These are phyloP conservation scores for Synergus japonicus DNA, from an alignment of 2,888 invertebrate genomes.

Conservation along the genomic window DNA sequence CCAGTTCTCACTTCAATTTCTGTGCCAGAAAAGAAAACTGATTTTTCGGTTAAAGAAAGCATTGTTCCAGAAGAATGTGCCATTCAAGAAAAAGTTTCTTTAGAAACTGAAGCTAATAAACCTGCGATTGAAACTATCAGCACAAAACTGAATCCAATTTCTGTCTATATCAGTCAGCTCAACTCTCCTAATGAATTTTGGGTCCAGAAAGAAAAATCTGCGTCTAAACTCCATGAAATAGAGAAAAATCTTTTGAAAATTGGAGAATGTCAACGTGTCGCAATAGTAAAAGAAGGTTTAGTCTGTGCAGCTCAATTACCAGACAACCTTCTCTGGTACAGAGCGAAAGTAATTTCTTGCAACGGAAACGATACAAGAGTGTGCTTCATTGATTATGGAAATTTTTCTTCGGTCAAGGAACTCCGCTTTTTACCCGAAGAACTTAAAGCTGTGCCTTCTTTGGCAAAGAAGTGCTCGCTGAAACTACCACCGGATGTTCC, in stretches of 20 bases:
- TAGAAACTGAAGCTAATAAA: not conserved
- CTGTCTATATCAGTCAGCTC: conserved; percentile 78
- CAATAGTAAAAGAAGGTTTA: conserved; percentile 78
- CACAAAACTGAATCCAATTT: conserved; percentile 74
- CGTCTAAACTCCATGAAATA: conserved; percentile 81
- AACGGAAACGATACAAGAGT: conserved; percentile 81
- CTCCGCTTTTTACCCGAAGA: conserved; percentile 82
- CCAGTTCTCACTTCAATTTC: no score
- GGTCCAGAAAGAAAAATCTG: conserved; percentile 74
- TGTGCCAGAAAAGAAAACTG: not conserved
- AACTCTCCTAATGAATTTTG: conserved; percentile 72
- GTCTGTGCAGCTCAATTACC: conserved; percentile 84
- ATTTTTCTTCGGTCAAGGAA: conserved; percentile 80
- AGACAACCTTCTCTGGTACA: conserved; percentile 84
- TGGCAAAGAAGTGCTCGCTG: conserved; percentile 83
- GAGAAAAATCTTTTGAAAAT: conserved; percentile 80
- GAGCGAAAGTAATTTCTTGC: conserved; percentile 81
- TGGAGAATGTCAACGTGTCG: conserved; percentile 79
- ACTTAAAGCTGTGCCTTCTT: conserved; percentile 80
- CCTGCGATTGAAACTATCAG: no score
- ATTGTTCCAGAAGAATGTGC: not conserved
- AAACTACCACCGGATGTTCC: conserved; percentile 80
- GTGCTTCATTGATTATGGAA: conserved; percentile 85
- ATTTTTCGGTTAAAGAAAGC: conserved; percentile 63
- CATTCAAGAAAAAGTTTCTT: conserved; percentile 74